phyloP scores from a whole-genome alignment of 1,140 invertebrate genomes.

The Musca domestica region DNA sequence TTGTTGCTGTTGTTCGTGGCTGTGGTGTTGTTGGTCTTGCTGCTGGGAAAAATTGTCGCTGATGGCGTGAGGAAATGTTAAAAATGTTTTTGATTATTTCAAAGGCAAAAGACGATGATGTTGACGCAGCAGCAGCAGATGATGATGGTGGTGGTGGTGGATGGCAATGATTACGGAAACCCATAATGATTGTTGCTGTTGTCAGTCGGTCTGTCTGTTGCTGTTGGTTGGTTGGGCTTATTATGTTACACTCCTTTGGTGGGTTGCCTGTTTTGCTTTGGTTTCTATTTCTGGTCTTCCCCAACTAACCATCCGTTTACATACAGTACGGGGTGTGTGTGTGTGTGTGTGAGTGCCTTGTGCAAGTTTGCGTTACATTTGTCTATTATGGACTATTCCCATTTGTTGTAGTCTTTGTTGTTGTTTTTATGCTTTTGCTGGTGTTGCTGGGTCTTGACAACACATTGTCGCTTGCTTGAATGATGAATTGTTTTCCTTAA shows the following conservation, averaged over 20 bases:
- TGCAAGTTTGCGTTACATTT: not conserved
- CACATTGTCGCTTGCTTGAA: conserved; percentile 18
- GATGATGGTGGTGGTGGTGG: not conserved
- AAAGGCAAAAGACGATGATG: conserved; percentile 13
- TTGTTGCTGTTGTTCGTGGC: not conserved
- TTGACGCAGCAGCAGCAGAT: not conserved
- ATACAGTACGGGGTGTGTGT: not conserved
- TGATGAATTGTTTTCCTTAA: conserved; percentile 18
- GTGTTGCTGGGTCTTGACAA: conserved; percentile 1
- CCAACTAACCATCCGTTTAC: not conserved
- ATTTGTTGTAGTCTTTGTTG: not conserved
- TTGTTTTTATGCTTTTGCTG: not conserved
- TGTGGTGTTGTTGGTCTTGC: not conserved
- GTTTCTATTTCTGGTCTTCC: not conserved
- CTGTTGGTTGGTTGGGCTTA: not conserved
- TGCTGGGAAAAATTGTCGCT: conserved; percentile 18
- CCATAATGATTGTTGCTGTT: conserved; percentile 3
- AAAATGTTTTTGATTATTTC: conserved; percentile 20
- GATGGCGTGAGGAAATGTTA: conserved; percentile 22
- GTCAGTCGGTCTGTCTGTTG: not conserved
- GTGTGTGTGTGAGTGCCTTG: not conserved
- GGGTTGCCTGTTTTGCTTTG: not conserved
- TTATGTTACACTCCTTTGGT: conserved; percentile 1
- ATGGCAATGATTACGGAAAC: not conserved
- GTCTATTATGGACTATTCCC: not conserved